These are phyloP conservation scores for Caerostris darwini DNA, from an alignment of 1,140 invertebrate species.

Conservation along the genomic window DNA sequence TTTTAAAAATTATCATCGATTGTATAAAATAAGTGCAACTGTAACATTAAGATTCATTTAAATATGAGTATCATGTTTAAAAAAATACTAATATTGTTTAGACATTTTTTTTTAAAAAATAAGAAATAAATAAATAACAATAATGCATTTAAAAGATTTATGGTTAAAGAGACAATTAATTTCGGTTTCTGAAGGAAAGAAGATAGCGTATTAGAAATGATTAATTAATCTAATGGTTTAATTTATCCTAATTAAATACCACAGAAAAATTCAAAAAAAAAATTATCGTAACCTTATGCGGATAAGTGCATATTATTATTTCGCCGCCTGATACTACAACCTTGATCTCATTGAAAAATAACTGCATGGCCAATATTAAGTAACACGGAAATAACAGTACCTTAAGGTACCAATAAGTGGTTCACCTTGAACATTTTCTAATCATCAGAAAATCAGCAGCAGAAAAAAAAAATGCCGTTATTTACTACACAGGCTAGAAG, in stretches of 20 bases:
- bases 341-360: conserved; percentile 66
- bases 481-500: conserved; percentile 29
- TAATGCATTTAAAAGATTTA: too few relatives aligned
- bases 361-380: conserved; percentile 4
- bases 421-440: conserved; percentile 52
- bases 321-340: not conserved
- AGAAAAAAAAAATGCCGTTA: not conserved
- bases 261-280: not conserved
- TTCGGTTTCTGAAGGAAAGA: not conserved
- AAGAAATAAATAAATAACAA: too few relatives aligned
- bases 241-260: not conserved
- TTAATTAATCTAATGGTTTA: not conserved
- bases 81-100: too few relatives aligned
- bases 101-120: too few relatives aligned
- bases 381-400: conserved; percentile 42
- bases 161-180: too few relatives aligned
- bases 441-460: not conserved
- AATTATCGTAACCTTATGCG: not conserved
- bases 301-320: not conserved
- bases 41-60: too few relatives aligned
- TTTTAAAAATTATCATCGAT: too few relatives aligned
- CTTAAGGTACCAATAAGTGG: conserved; percentile 32
- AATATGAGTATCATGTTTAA: too few relatives aligned
- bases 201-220: not conserved
- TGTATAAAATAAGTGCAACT: too few relatives aligned